Evolutionary conservation across 2,113 vertebrate genomes (phyloP).

Genomic region (Pachyramphus minor): DNA sequence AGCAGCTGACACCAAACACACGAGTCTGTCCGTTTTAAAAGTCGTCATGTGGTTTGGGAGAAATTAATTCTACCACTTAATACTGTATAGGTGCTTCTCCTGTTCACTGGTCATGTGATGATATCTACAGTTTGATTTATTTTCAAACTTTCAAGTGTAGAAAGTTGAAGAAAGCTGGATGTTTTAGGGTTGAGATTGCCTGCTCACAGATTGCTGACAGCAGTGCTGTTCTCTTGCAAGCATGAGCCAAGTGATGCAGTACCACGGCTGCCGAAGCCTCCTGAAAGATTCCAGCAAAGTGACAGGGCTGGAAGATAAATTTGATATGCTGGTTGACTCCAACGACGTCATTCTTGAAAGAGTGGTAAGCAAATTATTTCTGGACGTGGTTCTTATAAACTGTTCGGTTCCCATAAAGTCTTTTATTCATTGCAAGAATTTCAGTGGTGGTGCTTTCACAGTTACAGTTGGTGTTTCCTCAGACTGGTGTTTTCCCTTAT

Average conservation of each 20-base stretch:
- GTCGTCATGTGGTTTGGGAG: fast-evolving
- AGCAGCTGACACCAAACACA: neutral
- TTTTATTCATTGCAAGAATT: neutral
- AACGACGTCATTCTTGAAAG: constrained; percentile 92
- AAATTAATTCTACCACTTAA: neutral
- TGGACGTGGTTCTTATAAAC: neutral
- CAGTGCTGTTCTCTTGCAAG: constrained; percentile 64
- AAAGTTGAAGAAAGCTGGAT: neutral
- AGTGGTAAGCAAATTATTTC: constrained; percentile 82
- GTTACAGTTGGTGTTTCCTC: neutral
- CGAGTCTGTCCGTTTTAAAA: neutral
- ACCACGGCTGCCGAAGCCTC: constrained; percentile 88
- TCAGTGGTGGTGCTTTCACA: neutral
- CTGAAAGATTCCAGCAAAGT: constrained; percentile 80
- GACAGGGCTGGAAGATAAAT: constrained; percentile 89
- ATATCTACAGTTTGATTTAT: neutral
- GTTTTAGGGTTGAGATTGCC: neutral
- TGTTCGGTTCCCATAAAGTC: neutral
- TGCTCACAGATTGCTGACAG: neutral
- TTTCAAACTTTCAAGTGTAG: neutral
- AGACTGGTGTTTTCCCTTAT: neutral
- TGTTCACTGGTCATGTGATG: fast-evolving
- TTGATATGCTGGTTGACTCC: constrained; percentile 90
- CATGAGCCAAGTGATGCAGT: constrained; percentile 93
- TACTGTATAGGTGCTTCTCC: neutral